phyloP scores from a whole-genome alignment of 2,113 vertebrate genomes.

The Pseudonaja textilis region DNA sequence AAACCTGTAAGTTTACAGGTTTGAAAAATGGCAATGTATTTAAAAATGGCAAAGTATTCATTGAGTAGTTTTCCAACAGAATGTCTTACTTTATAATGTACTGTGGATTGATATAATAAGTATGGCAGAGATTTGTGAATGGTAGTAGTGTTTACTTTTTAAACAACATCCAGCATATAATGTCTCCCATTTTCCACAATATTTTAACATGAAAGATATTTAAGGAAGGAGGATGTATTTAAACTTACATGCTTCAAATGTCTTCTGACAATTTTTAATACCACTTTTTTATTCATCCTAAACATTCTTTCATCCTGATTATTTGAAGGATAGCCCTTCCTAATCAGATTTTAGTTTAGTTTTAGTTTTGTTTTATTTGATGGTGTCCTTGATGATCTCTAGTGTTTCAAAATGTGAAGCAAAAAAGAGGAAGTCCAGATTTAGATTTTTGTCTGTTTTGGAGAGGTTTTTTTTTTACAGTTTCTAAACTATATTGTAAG shows the following conservation, averaged over 20 bases:
- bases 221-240: neutral
- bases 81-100: neutral
- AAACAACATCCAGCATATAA: neutral
- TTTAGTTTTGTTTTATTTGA: too few species aligned
- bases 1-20: neutral
- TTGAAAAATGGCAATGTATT: neutral
- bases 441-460: neutral
- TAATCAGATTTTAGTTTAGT: neutral
- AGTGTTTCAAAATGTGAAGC: neutral
- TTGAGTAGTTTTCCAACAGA: neutral
- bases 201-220: neutral
- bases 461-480: neutral
- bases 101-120: neutral
- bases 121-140: neutral
- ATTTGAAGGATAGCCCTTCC: neutral
- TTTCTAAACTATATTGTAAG: neutral
- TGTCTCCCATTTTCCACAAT: neutral
- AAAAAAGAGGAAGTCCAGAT: neutral
- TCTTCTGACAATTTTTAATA: neutral
- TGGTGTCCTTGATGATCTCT: neutral
- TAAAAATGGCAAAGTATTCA: neutral
- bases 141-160: neutral
- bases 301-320: neutral
- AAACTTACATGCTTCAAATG: neutral
- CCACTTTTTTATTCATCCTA: neutral